Conservation (phyloP, 2,888 invertebrate genomes). For the Pseudococcus longispinus region DNA sequence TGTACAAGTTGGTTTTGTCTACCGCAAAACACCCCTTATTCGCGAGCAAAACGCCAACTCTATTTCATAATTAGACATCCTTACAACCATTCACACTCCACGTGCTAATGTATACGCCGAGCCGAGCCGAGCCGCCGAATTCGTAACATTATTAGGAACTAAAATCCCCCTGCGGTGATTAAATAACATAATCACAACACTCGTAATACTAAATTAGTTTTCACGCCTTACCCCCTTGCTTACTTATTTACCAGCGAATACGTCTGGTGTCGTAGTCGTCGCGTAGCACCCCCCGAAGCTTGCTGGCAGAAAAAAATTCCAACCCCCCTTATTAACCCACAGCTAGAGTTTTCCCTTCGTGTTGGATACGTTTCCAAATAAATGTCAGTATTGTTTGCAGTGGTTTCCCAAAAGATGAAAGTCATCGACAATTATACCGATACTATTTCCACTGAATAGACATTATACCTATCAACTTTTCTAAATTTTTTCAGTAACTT, state of each 20-base stretch:
- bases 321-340: too few relatives aligned
- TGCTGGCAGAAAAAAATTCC: too few relatives aligned
- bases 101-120: conserved; percentile 12
- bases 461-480: too few relatives aligned
- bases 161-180: conserved; percentile 39
- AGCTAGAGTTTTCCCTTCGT: too few relatives aligned
- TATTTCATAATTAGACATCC: conserved; percentile 42
- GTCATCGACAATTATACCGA: too few relatives aligned
- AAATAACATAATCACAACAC: conserved; percentile 44
- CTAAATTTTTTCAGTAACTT: too few relatives aligned
- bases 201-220: conserved; percentile 44
- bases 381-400: too few relatives aligned
- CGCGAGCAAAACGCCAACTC: conserved; percentile 22
- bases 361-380: too few relatives aligned
- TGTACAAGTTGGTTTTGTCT: conserved; percentile 23
- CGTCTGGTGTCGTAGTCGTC: neutral
- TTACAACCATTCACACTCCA: conserved; percentile 28
- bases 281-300: neutral
- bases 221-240: neutral
- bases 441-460: too few relatives aligned
- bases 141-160: conserved; percentile 36
- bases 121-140: neutral
- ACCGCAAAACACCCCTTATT: conserved; percentile 32
- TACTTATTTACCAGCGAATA: neutral
- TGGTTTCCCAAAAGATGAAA: too few relatives aligned